phyloP scores from a whole-genome alignment of 2,797 vertebrate genomes.

The Characodon lateralis region DNA sequence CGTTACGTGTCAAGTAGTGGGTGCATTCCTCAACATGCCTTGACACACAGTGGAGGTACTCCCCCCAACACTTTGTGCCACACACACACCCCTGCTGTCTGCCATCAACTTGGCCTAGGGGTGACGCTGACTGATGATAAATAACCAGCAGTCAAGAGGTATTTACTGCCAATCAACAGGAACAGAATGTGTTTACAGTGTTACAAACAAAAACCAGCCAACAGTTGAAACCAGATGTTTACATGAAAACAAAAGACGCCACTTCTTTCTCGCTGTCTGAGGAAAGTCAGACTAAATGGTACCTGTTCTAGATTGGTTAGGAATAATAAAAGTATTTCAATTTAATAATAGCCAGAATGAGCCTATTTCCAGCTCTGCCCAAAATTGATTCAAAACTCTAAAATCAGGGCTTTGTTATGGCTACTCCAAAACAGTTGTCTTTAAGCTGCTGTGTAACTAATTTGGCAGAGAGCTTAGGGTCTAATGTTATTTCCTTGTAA shows the following conservation, averaged over 20 bases:
- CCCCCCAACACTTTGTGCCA: constrained; percentile 7
- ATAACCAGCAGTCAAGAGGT: constrained; percentile 10
- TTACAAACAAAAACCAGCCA: background rate
- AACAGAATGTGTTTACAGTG: constrained; percentile 13
- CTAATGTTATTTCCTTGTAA: background rate
- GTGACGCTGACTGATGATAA: constrained; percentile 30
- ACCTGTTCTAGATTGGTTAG: background rate
- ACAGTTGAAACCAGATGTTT: background rate
- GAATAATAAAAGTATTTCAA: too few relatives aligned
- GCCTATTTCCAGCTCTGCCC: background rate
- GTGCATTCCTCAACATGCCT: constrained; percentile 69
- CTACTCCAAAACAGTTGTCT: background rate
- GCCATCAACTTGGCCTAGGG: constrained; percentile 21
- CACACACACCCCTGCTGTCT: constrained; percentile 14
- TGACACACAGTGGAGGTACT: constrained; percentile 48
- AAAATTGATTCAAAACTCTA: background rate
- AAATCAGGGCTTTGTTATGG: too few relatives aligned
- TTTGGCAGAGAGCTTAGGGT: background rate
- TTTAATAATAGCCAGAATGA: background rate
- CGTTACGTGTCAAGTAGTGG: constrained; percentile 11
- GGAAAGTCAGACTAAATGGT: background rate
- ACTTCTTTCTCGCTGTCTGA: background rate
- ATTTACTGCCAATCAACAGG: constrained; percentile 1
- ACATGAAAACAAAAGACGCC: background rate
- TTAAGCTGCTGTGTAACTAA: background rate